Evolutionary conservation across 2,797 vertebrate genomes (phyloP).

Genomic region (Vespertilio murinus): DNA sequence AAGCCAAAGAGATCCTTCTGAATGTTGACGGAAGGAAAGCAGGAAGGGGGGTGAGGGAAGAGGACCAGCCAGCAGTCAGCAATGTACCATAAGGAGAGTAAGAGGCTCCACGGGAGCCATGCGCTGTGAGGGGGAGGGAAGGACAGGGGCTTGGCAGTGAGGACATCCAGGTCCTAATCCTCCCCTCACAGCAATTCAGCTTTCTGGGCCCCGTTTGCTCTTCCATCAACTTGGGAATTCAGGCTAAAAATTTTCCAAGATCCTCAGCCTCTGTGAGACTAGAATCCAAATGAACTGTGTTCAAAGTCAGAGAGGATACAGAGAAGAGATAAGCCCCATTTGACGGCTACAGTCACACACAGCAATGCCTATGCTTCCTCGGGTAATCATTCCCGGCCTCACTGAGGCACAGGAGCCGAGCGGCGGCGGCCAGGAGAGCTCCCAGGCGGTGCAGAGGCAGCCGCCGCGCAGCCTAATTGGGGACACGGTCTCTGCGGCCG

Average conservation of each 20-base stretch:
- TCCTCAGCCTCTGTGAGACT: neutral
- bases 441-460: fast-evolving
- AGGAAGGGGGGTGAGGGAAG: neutral
- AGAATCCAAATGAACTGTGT: neutral
- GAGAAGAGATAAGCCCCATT: neutral
- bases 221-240: neutral
- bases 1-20: neutral
- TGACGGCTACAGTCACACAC: neutral
- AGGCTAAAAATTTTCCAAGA: neutral
- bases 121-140: neutral
- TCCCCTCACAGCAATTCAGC: neutral
- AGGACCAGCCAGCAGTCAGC: neutral
- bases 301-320: neutral
- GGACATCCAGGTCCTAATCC: neutral
- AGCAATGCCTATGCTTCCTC: neutral
- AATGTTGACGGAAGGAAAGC: neutral
- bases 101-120: neutral
- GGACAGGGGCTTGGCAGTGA: no score
- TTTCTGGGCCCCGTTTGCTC: neutral
- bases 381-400: neutral
- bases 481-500: neutral
- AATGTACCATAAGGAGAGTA: neutral
- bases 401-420: neutral
- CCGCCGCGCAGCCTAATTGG: fast-evolving
- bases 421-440: neutral